Percentiles rank a stretch among this genome's conserved stretches.
phyloP scores from a whole-genome alignment of 2,888 invertebrate species.

The Incurvaria masculella region DNA sequence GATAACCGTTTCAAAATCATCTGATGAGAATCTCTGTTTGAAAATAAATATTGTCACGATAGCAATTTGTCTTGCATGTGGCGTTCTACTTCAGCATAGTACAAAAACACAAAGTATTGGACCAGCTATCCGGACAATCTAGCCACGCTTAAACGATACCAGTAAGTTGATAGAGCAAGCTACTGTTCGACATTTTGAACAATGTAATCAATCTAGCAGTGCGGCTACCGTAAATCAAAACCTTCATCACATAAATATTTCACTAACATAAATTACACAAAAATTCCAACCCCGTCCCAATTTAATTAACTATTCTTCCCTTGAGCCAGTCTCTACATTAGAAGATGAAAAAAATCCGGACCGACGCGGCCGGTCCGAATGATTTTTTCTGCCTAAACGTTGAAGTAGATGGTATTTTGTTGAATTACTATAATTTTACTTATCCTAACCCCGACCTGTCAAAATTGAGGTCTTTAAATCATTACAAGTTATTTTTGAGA shows the following conservation, averaged over 20 bases:
- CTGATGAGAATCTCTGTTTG: no score
- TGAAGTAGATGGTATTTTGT: slow-evolving; percentile 48
- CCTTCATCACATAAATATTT: not conserved
- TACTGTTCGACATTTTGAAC: not conserved
- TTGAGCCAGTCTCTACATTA: no score
- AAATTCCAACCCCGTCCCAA: not conserved
- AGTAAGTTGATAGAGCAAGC: not conserved
- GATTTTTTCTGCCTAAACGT: slow-evolving; percentile 31
- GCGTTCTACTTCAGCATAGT: no score
- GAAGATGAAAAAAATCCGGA: no score
- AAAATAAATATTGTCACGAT: no score
- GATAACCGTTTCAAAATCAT: no score
- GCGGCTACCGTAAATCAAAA: not conserved
- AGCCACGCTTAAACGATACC: no score
- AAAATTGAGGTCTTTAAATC: slow-evolving; percentile 52
- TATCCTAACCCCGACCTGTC: slow-evolving; percentile 53
- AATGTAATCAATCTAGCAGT: not conserved
- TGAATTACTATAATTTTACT: slow-evolving; percentile 54
- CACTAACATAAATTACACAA: not conserved
- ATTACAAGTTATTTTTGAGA: slow-evolving; percentile 40
- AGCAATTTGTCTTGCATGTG: no score
- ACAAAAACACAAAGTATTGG: no score
- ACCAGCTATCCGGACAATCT: no score
- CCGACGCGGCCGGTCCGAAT: slow-evolving; percentile 8
- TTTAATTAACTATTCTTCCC: not conserved